A percentile compares a stretch with the other conserved stretches of the same genome.
phyloP scores from a whole-genome alignment of 2,888 invertebrate genomes.

The Silvanus unidentatus region DNA sequence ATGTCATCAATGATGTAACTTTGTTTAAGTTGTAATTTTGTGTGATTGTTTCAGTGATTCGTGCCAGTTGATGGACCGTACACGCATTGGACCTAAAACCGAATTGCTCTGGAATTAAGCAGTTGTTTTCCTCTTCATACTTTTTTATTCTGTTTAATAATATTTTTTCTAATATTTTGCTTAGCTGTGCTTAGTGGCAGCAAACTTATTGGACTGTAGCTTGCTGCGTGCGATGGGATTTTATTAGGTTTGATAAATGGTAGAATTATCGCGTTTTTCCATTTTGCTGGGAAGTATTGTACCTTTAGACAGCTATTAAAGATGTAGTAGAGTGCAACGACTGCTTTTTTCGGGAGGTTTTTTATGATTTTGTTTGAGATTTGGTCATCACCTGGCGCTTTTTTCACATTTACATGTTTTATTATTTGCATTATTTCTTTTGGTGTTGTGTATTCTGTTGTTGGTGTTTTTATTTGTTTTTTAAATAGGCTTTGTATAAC shows the following conservation, averaged over 20 bases:
- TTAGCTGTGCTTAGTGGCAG: not conserved
- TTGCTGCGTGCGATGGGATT: not conserved
- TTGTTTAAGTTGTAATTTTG: too few species aligned
- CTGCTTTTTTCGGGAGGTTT: slow-evolving; percentile 5
- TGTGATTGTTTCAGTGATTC: too few species aligned
- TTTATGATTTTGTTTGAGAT: slow-evolving; percentile 8
- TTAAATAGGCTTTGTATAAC: too few species aligned
- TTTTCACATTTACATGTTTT: too few species aligned
- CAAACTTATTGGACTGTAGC: not conserved
- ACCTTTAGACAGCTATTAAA: not conserved
- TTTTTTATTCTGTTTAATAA: not conserved
- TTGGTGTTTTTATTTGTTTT: too few species aligned
- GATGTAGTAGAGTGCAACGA: not conserved
- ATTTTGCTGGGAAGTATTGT: not conserved
- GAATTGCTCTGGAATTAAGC: too few species aligned
- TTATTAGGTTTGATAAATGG: not conserved
- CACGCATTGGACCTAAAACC: too few species aligned
- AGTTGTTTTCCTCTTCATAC: too few species aligned
- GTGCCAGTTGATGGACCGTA: too few species aligned
- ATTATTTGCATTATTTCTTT: too few species aligned
- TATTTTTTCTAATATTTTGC: not conserved
- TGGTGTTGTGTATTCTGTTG: too few species aligned
- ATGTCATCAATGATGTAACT: too few species aligned
- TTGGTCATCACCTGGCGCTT: slow-evolving; percentile 8
- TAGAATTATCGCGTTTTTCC: not conserved